Conservation (phyloP, 37 sponge, comb jelly and placozoan species). For the Lycopodina hypogea region DNA sequence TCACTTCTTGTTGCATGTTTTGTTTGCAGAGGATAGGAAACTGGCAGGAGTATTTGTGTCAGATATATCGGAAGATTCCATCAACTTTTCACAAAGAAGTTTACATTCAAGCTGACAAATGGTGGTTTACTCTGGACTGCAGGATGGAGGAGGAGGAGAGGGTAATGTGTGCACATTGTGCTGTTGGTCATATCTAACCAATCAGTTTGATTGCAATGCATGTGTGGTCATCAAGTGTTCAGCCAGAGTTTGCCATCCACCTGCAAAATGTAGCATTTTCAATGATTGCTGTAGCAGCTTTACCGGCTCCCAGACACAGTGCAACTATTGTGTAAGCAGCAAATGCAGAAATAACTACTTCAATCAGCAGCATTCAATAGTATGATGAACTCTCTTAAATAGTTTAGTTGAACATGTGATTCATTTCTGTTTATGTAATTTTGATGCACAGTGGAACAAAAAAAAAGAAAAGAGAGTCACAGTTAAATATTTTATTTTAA, state of each 20-base stretch:
- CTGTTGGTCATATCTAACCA: background rate
- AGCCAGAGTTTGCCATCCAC: background rate
- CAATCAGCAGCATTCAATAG: too few species aligned
- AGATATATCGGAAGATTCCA: constrained; percentile 11
- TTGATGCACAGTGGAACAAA: too few species aligned
- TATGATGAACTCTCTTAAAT: too few species aligned
- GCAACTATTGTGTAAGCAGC: background rate
- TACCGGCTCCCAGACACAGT: background rate
- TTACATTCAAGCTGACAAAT: background rate
- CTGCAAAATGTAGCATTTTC: background rate
- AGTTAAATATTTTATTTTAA: too few species aligned
- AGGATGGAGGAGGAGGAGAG: constrained; percentile 4
- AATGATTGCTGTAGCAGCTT: background rate
- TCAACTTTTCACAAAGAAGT: constrained; percentile 12
- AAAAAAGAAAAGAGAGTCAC: too few species aligned
- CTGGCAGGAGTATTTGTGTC: constrained; percentile 28
- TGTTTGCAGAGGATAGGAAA: background rate
- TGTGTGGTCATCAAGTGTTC: constrained; percentile 5
- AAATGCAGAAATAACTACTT: background rate
- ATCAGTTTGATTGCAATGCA: background rate
- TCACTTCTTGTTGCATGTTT: background rate
- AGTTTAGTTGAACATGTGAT: too few species aligned
- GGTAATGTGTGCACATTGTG: background rate
- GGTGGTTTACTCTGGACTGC: background rate
- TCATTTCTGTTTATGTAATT: too few species aligned